phyloP scores from a whole-genome alignment of 1,140 invertebrate species.

The Drosophila parabipectinata region DNA sequence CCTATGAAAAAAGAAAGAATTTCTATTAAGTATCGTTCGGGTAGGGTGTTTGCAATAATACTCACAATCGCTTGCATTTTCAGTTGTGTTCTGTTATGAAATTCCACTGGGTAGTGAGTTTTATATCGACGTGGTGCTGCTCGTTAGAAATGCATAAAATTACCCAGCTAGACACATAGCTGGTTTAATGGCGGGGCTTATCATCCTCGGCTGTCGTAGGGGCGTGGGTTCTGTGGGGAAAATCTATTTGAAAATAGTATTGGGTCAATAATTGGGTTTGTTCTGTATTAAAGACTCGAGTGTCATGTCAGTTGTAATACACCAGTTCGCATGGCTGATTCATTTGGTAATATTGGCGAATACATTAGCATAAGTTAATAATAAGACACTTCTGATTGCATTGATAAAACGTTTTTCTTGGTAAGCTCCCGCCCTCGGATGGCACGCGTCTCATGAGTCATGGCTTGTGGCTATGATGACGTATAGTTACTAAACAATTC shows the following conservation, averaged over 20 bases:
- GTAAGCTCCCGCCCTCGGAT: conserved; percentile 15
- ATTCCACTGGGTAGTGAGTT: conserved; percentile 24
- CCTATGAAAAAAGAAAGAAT: not conserved
- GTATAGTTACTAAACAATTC: conserved; percentile 8
- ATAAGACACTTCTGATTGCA: not conserved
- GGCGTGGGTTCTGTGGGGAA: conserved; percentile 33
- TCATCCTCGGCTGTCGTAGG: conserved; percentile 9
- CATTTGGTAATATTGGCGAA: conserved; percentile 5
- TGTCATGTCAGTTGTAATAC: not conserved
- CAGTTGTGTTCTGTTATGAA: conserved; percentile 33
- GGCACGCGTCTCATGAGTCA: conserved; percentile 31
- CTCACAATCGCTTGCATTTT: conserved; percentile 68
- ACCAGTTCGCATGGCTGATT: conserved; percentile 21
- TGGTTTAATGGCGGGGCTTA: conserved; percentile 7
- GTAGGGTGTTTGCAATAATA: conserved; percentile 15
- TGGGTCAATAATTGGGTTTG: not conserved
- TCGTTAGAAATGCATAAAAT: conserved; percentile 58
- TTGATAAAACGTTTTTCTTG: conserved; percentile 24
- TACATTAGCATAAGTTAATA: conserved; percentile 10
- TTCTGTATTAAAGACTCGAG: conserved; percentile 8
- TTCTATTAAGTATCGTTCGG: not conserved
- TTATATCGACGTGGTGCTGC: conserved; percentile 54
- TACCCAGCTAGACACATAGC: conserved; percentile 42
- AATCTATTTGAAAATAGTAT: conserved; percentile 17
- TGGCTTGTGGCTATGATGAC: conserved; percentile 7